These are phyloP conservation scores for Eristalinus aeneus DNA, from an alignment of 2,888 invertebrate genomes.

Conservation along the genomic window DNA sequence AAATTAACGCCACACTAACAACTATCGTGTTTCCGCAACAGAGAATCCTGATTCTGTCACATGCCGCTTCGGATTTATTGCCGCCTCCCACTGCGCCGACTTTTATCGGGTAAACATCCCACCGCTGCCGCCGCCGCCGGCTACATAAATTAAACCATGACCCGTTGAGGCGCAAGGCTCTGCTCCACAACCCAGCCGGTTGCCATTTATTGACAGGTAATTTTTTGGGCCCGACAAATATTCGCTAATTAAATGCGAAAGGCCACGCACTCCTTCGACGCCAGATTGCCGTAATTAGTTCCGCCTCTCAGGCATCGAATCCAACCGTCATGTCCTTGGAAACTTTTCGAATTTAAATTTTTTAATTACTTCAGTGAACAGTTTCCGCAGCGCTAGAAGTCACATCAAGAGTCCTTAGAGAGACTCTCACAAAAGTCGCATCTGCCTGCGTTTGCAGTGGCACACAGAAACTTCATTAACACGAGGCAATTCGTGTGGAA, in stretches of 20 bases:
- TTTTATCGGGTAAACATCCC: constrained; percentile 14
- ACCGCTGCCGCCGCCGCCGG: background rate
- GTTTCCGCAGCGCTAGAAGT: background rate
- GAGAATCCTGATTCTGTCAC: constrained; percentile 8
- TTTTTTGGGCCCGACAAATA: constrained; percentile 41
- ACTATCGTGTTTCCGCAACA: constrained; percentile 30
- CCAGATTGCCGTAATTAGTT: constrained; percentile 18
- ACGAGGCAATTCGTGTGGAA: constrained; percentile 53
- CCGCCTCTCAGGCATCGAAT: background rate
- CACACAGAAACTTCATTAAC: constrained; percentile 56
- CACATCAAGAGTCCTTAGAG: constrained; percentile 24
- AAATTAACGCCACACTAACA: constrained; percentile 12
- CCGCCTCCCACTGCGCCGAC: background rate
- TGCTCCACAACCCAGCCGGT: background rate
- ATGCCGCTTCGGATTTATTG: constrained; percentile 35
- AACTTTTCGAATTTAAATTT: constrained; percentile 33
- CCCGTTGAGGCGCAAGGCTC: background rate
- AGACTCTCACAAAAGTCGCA: constrained; percentile 21
- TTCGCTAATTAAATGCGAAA: constrained; percentile 50
- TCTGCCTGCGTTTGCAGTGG: background rate
- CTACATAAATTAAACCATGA: constrained; percentile 14
- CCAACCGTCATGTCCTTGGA: background rate
- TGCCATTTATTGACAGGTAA: constrained; percentile 44
- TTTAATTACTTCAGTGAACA: constrained; percentile 41
- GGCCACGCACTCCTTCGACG: constrained; percentile 13